Conservation (phyloP, 2,888 invertebrate species). For the Sthenelais limicola region DNA sequence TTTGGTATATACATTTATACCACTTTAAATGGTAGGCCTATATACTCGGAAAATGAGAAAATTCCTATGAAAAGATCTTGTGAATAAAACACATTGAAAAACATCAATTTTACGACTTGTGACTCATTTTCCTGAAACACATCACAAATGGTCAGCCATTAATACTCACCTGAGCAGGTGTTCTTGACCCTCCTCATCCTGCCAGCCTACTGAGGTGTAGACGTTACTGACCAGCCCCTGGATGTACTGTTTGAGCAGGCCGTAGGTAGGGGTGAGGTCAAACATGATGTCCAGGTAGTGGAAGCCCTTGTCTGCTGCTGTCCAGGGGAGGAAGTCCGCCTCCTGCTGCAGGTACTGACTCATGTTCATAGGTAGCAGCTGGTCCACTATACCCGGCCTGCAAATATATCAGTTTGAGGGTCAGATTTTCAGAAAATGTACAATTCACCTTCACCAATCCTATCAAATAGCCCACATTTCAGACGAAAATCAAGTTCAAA, state of each 20-base stretch:
- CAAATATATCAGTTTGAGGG: not conserved
- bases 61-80: not conserved
- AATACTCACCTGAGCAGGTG: slow-evolving; percentile 1
- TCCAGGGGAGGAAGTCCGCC: slow-evolving; percentile 6
- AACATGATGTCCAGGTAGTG: slow-evolving; percentile 50
- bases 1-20: not conserved
- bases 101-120: not conserved
- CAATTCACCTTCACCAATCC: too few species aligned
- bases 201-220: not conserved
- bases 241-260: not conserved
- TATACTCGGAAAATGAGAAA: not conserved
- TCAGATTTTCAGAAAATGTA: too few species aligned
- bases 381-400: not conserved
- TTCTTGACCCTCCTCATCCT: not conserved
- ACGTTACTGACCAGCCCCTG: not conserved
- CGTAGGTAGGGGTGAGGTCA: slow-evolving; percentile 50
- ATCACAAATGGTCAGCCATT: not conserved
- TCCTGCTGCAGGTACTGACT: not conserved
- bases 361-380: not conserved
- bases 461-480: too few species aligned
- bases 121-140: not conserved
- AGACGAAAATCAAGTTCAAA: too few species aligned
- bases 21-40: not conserved
- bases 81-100: not conserved
- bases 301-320: slow-evolving; percentile 74